Percentiles rank a stretch among this genome's conserved stretches.
These are phyloP conservation scores for Autographa pulchrina DNA, from an alignment of 2,888 invertebrate genomes.

Conservation along the genomic window DNA sequence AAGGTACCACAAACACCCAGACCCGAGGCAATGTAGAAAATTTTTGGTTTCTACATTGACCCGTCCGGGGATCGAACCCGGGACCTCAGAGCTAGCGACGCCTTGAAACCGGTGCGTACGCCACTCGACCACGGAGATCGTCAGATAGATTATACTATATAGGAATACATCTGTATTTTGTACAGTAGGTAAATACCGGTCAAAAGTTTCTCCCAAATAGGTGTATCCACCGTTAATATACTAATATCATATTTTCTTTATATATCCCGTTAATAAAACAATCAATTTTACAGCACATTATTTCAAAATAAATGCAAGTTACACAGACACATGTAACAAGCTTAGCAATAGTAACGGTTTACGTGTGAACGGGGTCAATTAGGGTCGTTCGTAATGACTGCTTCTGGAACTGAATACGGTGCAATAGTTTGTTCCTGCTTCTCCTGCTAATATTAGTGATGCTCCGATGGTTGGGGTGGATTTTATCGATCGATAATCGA, in stretches of 20 bases:
- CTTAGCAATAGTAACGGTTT: constrained; percentile 55
- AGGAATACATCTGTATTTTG: too few species aligned
- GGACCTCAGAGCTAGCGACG: too few species aligned
- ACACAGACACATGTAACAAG: constrained; percentile 34
- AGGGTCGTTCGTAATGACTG: constrained; percentile 55
- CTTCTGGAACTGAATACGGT: constrained; percentile 40
- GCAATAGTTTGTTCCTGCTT: constrained; percentile 27
- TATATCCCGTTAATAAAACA: neutral
- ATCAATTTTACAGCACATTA: neutral
- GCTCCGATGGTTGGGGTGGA: constrained; percentile 11
- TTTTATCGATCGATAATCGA: neutral
- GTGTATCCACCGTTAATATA: too few species aligned
- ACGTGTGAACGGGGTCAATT: constrained; percentile 68
- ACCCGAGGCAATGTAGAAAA: too few species aligned
- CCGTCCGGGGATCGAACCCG: too few species aligned
- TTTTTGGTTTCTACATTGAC: too few species aligned
- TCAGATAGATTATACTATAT: too few species aligned
- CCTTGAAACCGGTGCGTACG: too few species aligned
- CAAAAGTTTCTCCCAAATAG: too few species aligned
- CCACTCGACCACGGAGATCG: too few species aligned
- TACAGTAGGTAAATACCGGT: too few species aligned
- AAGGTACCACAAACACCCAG: too few species aligned
- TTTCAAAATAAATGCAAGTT: constrained; percentile 19
- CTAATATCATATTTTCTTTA: neutral
- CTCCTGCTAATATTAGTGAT: constrained; percentile 38